Evolutionary conservation across 2,888 invertebrate genomes (phyloP).

Genomic region (Crocallis elinguaria): DNA sequence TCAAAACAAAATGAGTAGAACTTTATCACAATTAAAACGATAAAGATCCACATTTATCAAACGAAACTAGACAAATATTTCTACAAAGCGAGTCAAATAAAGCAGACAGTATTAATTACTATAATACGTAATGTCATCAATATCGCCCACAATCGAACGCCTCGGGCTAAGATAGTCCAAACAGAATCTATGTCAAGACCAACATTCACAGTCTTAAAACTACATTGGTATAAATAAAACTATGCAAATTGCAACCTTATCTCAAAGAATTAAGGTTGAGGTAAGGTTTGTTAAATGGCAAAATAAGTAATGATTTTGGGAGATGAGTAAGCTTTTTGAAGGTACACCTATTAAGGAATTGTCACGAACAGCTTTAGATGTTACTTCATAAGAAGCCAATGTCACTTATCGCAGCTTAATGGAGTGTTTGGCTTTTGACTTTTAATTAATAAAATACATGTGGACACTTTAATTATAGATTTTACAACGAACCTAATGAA

Average conservation of each 20-base stretch:
- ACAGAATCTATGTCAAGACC: slow-evolving; percentile 66
- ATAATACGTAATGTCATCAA: slow-evolving; percentile 44
- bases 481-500: slow-evolving; percentile 30
- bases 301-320: slow-evolving; percentile 15
- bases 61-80: slow-evolving; percentile 23
- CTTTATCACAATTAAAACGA: slow-evolving; percentile 16
- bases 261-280: neutral
- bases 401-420: slow-evolving; percentile 31
- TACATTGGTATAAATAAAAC: neutral
- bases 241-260: slow-evolving; percentile 25
- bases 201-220: slow-evolving; percentile 34
- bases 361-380: slow-evolving; percentile 48
- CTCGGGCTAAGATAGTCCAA: slow-evolving; percentile 50
- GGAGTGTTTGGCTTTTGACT: slow-evolving; percentile 27
- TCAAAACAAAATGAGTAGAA: slow-evolving; percentile 1
- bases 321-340: slow-evolving; percentile 45
- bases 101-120: slow-evolving; percentile 33
- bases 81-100: slow-evolving; percentile 29
- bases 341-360: slow-evolving; percentile 50
- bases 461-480: slow-evolving; percentile 16
- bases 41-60: slow-evolving; percentile 25
- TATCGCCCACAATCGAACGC: slow-evolving; percentile 54
- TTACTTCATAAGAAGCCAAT: slow-evolving; percentile 35
- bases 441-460: slow-evolving; percentile 21
- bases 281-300: neutral